Evolutionary conservation across 2,888 invertebrate genomes (phyloP).

Genomic region (Eupeodes luniger): DNA sequence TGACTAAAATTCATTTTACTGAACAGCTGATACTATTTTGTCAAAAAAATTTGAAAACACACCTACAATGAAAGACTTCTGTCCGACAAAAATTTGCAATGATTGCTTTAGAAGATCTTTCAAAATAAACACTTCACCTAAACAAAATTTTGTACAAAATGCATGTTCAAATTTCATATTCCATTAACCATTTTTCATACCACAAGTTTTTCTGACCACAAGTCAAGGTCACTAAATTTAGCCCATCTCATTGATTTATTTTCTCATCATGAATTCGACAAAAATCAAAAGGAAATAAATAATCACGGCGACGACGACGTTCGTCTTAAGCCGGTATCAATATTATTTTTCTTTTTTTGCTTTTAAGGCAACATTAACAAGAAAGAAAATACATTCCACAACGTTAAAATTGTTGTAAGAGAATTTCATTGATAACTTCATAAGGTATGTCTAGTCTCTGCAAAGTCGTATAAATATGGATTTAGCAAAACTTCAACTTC

Average conservation of each 20-base stretch:
- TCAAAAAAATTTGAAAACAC: too few species aligned
- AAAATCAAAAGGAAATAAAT: neutral
- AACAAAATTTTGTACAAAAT: too few species aligned
- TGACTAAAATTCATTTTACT: too few species aligned
- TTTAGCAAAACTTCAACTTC: constrained; percentile 45
- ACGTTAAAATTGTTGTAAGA: constrained; percentile 3
- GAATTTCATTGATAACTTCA: constrained; percentile 71
- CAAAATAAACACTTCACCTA: too few species aligned
- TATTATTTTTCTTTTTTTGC: neutral
- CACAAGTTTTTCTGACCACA: neutral
- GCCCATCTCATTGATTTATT: neutral
- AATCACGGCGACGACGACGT: neutral
- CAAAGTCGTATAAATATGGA: constrained; percentile 4
- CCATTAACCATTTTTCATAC: too few species aligned
- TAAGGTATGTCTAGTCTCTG: constrained; percentile 15
- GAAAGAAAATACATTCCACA: constrained; percentile 1
- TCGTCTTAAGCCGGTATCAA: neutral
- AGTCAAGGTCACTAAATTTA: neutral
- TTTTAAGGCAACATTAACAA: neutral
- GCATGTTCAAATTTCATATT: too few species aligned
- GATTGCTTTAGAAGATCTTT: too few species aligned
- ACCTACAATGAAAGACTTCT: too few species aligned
- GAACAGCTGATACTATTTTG: too few species aligned
- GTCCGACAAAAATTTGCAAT: too few species aligned
- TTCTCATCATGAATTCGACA: neutral